Evolutionary conservation across 2,113 vertebrate species (phyloP).

Genomic region (Amphilophus citrinellus): DNA sequence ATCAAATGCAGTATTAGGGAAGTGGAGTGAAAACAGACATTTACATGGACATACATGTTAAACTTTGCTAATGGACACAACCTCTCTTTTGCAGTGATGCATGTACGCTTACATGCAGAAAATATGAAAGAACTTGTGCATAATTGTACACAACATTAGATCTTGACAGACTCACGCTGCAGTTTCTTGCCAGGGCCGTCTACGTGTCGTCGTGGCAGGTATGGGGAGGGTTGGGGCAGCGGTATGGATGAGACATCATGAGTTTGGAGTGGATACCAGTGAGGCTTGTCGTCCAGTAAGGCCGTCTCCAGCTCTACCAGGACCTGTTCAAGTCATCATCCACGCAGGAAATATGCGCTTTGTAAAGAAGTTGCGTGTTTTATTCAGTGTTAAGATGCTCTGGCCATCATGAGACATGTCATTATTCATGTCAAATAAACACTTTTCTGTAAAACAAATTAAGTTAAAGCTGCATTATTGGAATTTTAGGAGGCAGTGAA

Average conservation of each 20-base stretch:
- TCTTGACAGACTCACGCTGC: slow-evolving; percentile 88
- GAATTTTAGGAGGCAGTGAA: too few relatives aligned
- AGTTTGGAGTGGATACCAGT: slow-evolving; percentile 98
- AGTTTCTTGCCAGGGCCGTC: slow-evolving; percentile 93
- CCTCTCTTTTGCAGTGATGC: not conserved
- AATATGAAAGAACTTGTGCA: not conserved
- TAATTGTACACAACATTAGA: not conserved
- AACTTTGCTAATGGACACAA: not conserved
- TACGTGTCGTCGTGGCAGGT: slow-evolving; percentile 91
- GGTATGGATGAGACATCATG: slow-evolving; percentile 98
- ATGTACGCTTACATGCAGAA: slow-evolving; percentile 1
- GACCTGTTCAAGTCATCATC: slow-evolving; percentile 80
- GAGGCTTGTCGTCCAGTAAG: slow-evolving; percentile 96
- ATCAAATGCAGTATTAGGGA: slow-evolving; percentile 34
- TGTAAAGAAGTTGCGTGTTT: not conserved
- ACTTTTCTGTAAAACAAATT: too few relatives aligned
- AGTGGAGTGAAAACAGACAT: slow-evolving; percentile 37
- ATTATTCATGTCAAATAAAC: too few relatives aligned
- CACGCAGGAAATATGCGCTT: not conserved
- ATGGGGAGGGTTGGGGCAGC: slow-evolving; percentile 95
- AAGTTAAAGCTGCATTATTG: too few relatives aligned
- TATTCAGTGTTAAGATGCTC: too few relatives aligned
- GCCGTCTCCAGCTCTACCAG: slow-evolving; percentile 98
- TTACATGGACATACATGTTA: slow-evolving; percentile 11
- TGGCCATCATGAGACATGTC: too few relatives aligned